Evolutionary conservation across 2,113 vertebrate species (phyloP), one percentile per base, ranked within the genome.

Genomic region (Pelobates fuscus): DNA sequence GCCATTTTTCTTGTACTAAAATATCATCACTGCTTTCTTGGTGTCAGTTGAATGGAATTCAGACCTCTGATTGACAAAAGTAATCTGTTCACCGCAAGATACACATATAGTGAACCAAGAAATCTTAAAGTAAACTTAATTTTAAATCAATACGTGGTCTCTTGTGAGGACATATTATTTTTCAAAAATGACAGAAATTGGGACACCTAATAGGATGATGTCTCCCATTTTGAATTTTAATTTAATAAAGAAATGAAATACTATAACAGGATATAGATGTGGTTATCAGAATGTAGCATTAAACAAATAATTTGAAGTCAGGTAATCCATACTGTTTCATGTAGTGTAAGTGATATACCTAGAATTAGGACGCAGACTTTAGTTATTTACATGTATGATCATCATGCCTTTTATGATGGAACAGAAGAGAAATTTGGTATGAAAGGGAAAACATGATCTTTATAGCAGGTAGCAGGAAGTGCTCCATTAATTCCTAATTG

Each of bases 111-210:
- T 12, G 8, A 59, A 60, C 18, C 25, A 64, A 54, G 15, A 27
- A 26, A 76, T 60, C 57, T 25, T 77, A 52, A 26, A 52, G 55
- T 27, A 57, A 24, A 68, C 27, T 77, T 74, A 25, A 54, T 66
- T 67, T 77, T 24, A 68, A 68, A 77, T 77, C 73, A 68, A 77
- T 77, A 77, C 52, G 57, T 61, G 73, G 73, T 61, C 64, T 77
- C 25, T 8, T 68, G 8, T 52, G 20, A 68, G 73, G 12, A 52
- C 65, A 61, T 67, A 77, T 67, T 77, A 68, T 77, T 67, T 68
- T 67, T 77, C 73, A 77, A 68, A 68, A 52, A 44, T 68, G 73
- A 68, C 73, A 68, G 65, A 61, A 68, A 77, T 77, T 61, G 73
- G 26, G 73, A 67, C 73, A 77, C 57, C 26, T 68, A 55, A 77